A percentile compares a stretch with the other conserved stretches of the same genome.
Conservation (phyloP, 2,797 vertebrate genomes). For the Iguana delicatissima region DNA sequence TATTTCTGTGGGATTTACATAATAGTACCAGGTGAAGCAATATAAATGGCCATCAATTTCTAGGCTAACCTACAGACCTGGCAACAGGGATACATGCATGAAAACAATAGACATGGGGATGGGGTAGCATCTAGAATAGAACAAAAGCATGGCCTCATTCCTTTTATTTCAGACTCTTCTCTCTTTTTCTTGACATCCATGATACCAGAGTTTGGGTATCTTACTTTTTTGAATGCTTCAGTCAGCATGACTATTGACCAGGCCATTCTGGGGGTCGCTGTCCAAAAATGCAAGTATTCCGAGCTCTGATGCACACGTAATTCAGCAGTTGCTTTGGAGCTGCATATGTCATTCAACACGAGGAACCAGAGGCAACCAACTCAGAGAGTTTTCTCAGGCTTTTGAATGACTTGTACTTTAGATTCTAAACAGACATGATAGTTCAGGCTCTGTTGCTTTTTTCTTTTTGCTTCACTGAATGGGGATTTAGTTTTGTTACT, state of each 20-base stretch:
- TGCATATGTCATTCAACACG: neutral
- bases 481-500: neutral
- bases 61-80: neutral
- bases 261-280: too few relatives aligned
- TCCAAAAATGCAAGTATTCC: too few relatives aligned
- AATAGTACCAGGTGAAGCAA: neutral
- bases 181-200: too few relatives aligned
- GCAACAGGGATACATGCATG: neutral
- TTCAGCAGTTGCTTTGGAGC: neutral
- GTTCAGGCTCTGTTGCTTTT: neutral
- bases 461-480: neutral
- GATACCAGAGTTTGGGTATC: too few relatives aligned
- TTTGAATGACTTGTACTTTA: neutral
- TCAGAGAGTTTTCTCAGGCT: neutral
- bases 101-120: neutral
- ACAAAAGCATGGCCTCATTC: neutral
- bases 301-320: too few relatives aligned
- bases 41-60: neutral
- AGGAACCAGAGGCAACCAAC: slow-evolving; percentile 17
- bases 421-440: neutral
- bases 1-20: too few relatives aligned
- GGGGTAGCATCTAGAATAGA: neutral
- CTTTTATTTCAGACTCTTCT: neutral
- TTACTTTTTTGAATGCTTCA: too few relatives aligned
- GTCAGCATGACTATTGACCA: too few relatives aligned